A percentile compares a stretch with the other conserved stretches of the same genome.
phyloP scores from a whole-genome alignment of 2,113 vertebrate species.

The Cheirogaleus medius region DNA sequence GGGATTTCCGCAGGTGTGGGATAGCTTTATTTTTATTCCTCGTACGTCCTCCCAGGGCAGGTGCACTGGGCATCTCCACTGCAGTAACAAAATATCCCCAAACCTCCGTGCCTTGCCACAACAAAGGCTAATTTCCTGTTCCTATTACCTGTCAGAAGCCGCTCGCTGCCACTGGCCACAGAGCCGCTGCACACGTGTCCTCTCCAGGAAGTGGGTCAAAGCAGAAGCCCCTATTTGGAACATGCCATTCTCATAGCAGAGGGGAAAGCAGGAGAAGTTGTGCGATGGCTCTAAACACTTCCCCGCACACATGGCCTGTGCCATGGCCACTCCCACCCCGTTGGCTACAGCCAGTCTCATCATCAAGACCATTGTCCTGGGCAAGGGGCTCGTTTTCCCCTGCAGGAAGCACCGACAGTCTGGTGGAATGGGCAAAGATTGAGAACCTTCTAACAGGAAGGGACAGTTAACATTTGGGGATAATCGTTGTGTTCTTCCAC shows the following conservation, averaged over 20 bases:
- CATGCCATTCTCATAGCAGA: not conserved
- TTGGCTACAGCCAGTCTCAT: not conserved
- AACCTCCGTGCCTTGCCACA: accelerated
- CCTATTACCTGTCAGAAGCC: not conserved
- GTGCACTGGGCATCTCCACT: not conserved
- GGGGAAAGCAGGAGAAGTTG: not conserved
- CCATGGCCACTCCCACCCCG: too few species aligned
- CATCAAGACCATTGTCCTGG: accelerated
- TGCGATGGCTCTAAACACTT: not conserved
- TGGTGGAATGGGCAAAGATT: not conserved
- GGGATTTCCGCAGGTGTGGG: not conserved
- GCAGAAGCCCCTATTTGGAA: not conserved
- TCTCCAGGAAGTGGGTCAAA: not conserved
- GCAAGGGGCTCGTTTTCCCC: not conserved
- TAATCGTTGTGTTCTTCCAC: too few species aligned
- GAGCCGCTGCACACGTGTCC: not conserved
- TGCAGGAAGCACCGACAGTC: accelerated
- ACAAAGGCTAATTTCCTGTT: not conserved
- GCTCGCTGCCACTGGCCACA: accelerated
- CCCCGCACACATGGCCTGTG: not conserved
- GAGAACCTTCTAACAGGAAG: not conserved
- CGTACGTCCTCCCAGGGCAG: not conserved
- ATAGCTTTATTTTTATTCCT: not conserved
- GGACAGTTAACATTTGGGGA: not conserved
- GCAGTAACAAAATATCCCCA: not conserved